Base-by-base conservation (phyloP, 2,888 invertebrate genomes). In the Scotopteryx bipunctaria region DNA sequence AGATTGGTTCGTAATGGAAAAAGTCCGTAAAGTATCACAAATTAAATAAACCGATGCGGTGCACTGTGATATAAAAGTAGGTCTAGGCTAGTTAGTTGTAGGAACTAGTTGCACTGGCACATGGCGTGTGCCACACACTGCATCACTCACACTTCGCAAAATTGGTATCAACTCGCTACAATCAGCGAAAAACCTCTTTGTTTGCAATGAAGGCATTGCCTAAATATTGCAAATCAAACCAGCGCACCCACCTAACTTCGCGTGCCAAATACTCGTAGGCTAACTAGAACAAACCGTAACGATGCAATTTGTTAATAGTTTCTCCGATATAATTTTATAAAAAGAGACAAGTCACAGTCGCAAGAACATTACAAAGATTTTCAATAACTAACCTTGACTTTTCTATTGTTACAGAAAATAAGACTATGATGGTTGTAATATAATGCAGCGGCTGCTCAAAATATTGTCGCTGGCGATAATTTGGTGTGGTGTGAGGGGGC, bases 361-460 rank as follows among this genome's bases (percentile, higher is more conserved):
- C 3, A 11, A 15, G 25, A 8, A 32, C 17, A 16, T 15, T 33
- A 43, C 38, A 27, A 33, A 40, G 27, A 40, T 25, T 33, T 15
- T n/a, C 32, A 11, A 11, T 5, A 25, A 25, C 17, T 61, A 59
- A 59, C 52, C 17, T 44, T 33, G 45, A 51, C 44, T 58, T 82
- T 72, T 83, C 63, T 79, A 70, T 88, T 85, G 82, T 90, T 90
- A 55, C 89, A 90, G 90, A 78, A 81, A 83, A 81, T 87, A 83
- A 83, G 84, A 89, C 81, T 88, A 89, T 88, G 88, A 76, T 80
- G 88, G 85, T 86, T 78, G 83, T 91, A 72, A 89, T 83, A 77
- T 89, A 88, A 79, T 91, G 93, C 81, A 93, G 77, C 89, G 87
- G 76, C 85, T 91, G 82, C 92, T 92, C 64, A 80, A 81, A 69